Base-by-base conservation (phyloP, 2,113 vertebrate species). In the Ochotona princeps region DNA sequence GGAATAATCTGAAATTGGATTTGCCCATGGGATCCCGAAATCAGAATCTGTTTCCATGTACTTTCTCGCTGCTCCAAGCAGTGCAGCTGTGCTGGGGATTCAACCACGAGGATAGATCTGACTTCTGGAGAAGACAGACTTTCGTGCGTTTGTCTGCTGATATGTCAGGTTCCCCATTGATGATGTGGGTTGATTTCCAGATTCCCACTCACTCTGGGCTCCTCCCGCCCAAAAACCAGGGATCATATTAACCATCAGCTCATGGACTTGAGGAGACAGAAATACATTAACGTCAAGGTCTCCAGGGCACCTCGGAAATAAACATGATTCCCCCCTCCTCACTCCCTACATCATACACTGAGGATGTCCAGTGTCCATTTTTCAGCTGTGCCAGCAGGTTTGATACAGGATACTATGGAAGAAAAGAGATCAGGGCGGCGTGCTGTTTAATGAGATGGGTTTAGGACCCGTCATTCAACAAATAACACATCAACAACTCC, bases 61-160 rank as follows among this genome's bases (percentile, higher is more conserved):
- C 92, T 73, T 87, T 95, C 89, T 95, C 93, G 90, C 61, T 96
- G 82, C 96, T 87, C 66, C 87, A n/a, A 97, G 95, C 86, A 51
- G 72, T 28, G 88, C 97, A 98, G 98, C 97, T 98, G 97, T 96
- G 96, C 97, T 3, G 80, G 12, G 94, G 97, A 96, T 97, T 97
- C 97, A 94, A 90, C 47, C 60, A 83, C 51, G 93, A 93, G 93
- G 91, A 96, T 94, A 97, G 83, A 84, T 96, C 69, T 1, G 80
- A 92, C 94, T 89, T 84, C 51, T 78, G 83, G 67, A 94, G 96
- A 83, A 93, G 51, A 80, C 47, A 79, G 60, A 93, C 69, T 87
- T 93, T 90, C 95, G 96, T 97, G 96, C 75, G 87, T 96, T 95
- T 76, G 86, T 96, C 91, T 90, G 95, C 96, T 86, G 72, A 89